These are phyloP conservation scores for Arizona elegans DNA, from an alignment of 2,113 vertebrate species.

Conservation along the genomic window DNA sequence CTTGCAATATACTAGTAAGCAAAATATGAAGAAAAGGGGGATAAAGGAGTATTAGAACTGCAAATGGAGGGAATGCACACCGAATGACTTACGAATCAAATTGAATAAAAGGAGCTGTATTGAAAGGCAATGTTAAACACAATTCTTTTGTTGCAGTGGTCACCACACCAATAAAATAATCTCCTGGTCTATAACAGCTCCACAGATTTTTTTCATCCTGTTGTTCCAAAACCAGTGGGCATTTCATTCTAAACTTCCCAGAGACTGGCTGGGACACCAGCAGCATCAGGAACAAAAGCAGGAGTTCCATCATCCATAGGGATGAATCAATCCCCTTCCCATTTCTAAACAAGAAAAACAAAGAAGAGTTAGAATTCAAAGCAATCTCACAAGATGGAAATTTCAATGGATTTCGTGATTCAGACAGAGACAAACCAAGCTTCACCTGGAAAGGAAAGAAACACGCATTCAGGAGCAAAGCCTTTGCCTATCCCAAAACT, in stretches of 20 bases:
- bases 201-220: too few relatives aligned
- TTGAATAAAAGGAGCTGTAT: too few relatives aligned
- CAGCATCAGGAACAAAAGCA: background rate
- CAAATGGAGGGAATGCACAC: too few relatives aligned
- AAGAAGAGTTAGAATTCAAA: background rate
- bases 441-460: background rate
- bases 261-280: background rate
- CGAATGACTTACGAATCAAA: too few relatives aligned
- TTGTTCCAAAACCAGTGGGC: too few relatives aligned
- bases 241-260: background rate
- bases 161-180: too few relatives aligned
- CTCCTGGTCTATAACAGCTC: too few relatives aligned
- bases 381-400: background rate
- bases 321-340: background rate
- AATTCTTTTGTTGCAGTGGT: too few relatives aligned
- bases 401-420: background rate
- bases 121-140: too few relatives aligned
- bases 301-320: background rate
- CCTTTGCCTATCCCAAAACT: background rate
- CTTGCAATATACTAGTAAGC: too few relatives aligned
- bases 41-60: too few relatives aligned
- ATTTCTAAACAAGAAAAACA: background rate
- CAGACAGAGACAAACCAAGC: background rate
- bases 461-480: background rate
- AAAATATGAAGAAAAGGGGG: too few relatives aligned